These are phyloP conservation scores for Synanthedon tipuliformis DNA, from an alignment of 2,888 invertebrate species.

Conservation along the genomic window DNA sequence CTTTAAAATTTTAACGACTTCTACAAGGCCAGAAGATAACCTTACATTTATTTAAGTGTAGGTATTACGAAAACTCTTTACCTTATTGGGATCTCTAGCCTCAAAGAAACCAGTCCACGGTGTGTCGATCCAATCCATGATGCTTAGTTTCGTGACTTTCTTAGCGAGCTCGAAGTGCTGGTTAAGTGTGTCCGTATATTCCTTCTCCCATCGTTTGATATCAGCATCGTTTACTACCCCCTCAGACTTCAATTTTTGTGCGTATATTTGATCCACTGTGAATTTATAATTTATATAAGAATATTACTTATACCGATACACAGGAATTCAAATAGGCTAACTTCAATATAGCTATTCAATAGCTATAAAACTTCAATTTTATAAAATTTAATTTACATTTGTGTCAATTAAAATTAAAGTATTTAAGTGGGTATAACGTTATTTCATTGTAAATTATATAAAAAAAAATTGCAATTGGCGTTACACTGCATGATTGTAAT, in stretches of 20 bases:
- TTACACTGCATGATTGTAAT: no score
- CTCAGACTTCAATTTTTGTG: slow-evolving; percentile 77
- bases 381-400: no score
- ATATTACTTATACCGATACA: no score
- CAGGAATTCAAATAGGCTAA: no score
- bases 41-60: neutral
- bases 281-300: slow-evolving; percentile 13
- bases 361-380: no score
- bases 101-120: slow-evolving; percentile 94
- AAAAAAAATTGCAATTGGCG: no score
- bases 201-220: slow-evolving; percentile 65
- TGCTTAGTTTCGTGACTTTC: slow-evolving; percentile 63
- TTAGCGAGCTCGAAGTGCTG: slow-evolving; percentile 55
- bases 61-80: neutral
- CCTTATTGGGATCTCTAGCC: slow-evolving; percentile 81
- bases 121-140: slow-evolving; percentile 96
- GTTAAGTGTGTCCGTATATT: slow-evolving; percentile 52
- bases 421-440: no score
- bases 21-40: no score
- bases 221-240: slow-evolving; percentile 79
- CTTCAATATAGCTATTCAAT: no score
- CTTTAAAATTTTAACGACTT: no score
- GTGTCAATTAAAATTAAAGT: no score
- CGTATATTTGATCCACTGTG: slow-evolving; percentile 78
- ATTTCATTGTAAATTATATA: no score